Conservation (phyloP, 2,888 invertebrate species). For the Cantharis lateralis region DNA sequence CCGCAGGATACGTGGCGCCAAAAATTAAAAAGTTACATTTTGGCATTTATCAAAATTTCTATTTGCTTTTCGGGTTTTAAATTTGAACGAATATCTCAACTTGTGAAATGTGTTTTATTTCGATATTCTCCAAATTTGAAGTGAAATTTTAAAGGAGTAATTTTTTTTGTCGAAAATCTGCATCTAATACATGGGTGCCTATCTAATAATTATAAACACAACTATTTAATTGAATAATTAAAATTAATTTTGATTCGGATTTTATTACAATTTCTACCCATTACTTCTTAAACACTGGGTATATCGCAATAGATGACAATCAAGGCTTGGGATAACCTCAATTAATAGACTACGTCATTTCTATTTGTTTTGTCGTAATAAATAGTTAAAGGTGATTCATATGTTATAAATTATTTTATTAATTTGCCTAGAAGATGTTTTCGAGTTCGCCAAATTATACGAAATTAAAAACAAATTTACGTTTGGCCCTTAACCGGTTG, state of each 20-base stretch:
- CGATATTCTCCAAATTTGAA: too few species aligned
- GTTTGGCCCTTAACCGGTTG: slow-evolving; percentile 89
- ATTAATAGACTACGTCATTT: slow-evolving; percentile 6
- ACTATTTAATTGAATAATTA: too few species aligned
- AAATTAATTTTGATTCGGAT: too few species aligned
- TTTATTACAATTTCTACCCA: neutral
- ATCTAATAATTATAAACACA: too few species aligned
- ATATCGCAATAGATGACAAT: neutral
- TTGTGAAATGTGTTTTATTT: too few species aligned
- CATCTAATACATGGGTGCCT: too few species aligned
- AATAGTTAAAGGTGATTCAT: slow-evolving; percentile 7
- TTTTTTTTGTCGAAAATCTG: too few species aligned
- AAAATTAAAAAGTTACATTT: neutral
- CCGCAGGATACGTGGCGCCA: neutral
- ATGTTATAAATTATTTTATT: neutral
- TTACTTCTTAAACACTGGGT: neutral
- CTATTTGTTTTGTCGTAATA: slow-evolving; percentile 6
- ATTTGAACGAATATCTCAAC: too few species aligned
- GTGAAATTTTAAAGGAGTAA: too few species aligned
- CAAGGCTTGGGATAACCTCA: neutral
- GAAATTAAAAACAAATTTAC: slow-evolving; percentile 94
- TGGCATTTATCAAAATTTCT: too few species aligned
- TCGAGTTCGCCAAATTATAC: slow-evolving; percentile 91
- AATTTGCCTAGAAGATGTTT: slow-evolving; percentile 68
- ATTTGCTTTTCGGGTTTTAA: too few species aligned